Evolutionary conservation across 2,888 invertebrate species (phyloP).

Genomic region (Cheiracanthium punctorium): DNA sequence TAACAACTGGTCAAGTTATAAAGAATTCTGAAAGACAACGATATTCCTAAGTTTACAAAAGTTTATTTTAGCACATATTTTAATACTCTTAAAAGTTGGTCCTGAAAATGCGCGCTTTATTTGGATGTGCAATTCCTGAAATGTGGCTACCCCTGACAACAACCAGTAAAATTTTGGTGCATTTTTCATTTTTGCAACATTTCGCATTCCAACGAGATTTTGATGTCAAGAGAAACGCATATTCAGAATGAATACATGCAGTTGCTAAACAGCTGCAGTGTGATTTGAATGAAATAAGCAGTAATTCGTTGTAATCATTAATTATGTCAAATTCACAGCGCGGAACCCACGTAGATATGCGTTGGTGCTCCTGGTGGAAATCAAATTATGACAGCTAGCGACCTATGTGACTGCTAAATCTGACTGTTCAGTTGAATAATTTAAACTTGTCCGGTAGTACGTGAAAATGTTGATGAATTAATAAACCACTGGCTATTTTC

Average conservation of each 20-base stretch:
- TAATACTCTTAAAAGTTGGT: too few species aligned
- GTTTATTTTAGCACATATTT: too few species aligned
- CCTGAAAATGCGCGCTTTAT: background rate
- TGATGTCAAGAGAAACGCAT: background rate
- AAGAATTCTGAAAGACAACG: too few species aligned
- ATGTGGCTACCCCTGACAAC: background rate
- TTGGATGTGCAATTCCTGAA: constrained; percentile 5
- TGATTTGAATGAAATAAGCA: constrained; percentile 20
- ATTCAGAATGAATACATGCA: constrained; percentile 10
- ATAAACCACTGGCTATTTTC: too few species aligned
- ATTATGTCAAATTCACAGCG: constrained; percentile 35
- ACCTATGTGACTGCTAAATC: constrained; percentile 14
- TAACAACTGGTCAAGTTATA: too few species aligned
- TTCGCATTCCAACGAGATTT: background rate
- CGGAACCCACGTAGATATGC: constrained; percentile 21
- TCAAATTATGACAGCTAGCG: constrained; percentile 32
- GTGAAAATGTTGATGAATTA: too few species aligned
- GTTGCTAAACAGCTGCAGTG: constrained; percentile 27
- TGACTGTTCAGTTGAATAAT: background rate
- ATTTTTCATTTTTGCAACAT: background rate
- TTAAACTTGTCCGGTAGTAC: background rate
- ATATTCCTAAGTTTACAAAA: too few species aligned
- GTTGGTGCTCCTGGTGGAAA: constrained; percentile 30
- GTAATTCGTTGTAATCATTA: constrained; percentile 38
- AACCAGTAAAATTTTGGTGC: background rate